phyloP scores from a whole-genome alignment of 2,797 vertebrate genomes.

The Anas acuta region DNA sequence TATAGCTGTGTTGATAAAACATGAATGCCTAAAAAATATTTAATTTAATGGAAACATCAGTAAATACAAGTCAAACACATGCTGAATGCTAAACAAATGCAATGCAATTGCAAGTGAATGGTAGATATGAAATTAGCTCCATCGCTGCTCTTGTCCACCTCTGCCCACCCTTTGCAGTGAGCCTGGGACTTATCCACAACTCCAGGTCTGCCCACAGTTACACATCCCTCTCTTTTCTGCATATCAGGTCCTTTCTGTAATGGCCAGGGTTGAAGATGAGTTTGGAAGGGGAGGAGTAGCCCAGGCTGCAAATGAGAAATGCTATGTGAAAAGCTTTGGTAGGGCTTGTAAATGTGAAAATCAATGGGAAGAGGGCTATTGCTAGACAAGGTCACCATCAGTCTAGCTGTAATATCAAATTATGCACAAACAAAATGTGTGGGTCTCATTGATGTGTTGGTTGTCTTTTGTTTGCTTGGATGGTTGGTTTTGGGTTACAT shows the following conservation, averaged over 20 bases:
- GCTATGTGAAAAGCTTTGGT: not conserved
- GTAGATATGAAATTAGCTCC: not conserved
- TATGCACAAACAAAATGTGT: not conserved
- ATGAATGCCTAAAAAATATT: not conserved
- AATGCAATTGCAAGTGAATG: not conserved
- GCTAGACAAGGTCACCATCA: not conserved
- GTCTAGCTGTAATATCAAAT: not conserved
- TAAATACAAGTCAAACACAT: constrained; percentile 40
- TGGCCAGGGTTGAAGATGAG: not conserved
- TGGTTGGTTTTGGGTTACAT: not conserved
- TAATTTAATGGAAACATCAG: constrained; percentile 40
- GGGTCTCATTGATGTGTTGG: not conserved
- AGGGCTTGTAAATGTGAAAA: not conserved
- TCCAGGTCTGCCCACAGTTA: not conserved
- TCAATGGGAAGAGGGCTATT: not conserved
- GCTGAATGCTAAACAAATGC: not conserved
- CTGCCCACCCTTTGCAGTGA: not conserved
- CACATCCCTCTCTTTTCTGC: not conserved
- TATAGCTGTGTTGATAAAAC: constrained; percentile 28
- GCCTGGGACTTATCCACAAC: not conserved
- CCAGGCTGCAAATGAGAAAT: not conserved
- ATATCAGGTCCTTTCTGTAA: not conserved
- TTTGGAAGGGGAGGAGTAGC: not conserved
- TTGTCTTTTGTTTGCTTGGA: not conserved
- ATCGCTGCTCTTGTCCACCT: not conserved